Conservation (phyloP, 2,888 invertebrate genomes). For the Campopleginae sp. region DNA sequence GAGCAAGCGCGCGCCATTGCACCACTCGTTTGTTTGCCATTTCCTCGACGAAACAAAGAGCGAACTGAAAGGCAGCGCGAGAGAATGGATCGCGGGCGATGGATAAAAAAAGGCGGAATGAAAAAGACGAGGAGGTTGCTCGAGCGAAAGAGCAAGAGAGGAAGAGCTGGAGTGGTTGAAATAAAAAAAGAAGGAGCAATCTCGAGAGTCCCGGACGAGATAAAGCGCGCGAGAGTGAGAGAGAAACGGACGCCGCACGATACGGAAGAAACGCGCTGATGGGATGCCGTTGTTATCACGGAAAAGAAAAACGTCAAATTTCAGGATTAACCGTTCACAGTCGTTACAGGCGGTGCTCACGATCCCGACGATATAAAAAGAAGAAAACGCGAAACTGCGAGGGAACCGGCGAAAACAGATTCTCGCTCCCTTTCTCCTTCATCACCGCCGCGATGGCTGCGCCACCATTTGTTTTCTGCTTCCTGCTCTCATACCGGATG, state of each 20-base stretch:
- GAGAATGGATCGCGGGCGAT: constrained; percentile 54
- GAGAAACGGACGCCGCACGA: constrained; percentile 30
- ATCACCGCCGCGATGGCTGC: constrained; percentile 37
- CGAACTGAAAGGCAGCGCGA: constrained; percentile 53
- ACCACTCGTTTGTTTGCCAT: constrained; percentile 83
- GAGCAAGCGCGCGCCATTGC: constrained; percentile 69
- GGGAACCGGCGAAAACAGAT: constrained; percentile 44
- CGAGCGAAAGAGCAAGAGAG: constrained; percentile 40
- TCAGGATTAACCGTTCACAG: constrained; percentile 81
- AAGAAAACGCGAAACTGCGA: constrained; percentile 10
- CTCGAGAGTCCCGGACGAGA: constrained; percentile 63
- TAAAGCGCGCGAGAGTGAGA: constrained; percentile 47
- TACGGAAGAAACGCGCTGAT: constrained; percentile 70
- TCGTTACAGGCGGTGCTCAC: constrained; percentile 78
- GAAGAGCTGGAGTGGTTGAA: constrained; percentile 39
- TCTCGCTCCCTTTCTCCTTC: constrained; percentile 34
- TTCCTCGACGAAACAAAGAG: constrained; percentile 79
- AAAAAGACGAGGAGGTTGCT: constrained; percentile 30
- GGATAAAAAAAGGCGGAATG: constrained; percentile 39
- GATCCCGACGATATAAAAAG: constrained; percentile 48
- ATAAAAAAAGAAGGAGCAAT: constrained; percentile 61
- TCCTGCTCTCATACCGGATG: constrained; percentile 63
- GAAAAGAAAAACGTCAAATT: constrained; percentile 73
- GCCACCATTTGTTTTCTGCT: constrained; percentile 65
- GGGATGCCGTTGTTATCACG: constrained; percentile 74